These are phyloP conservation scores for Dermolepida albohirtum DNA, from an alignment of 2,888 invertebrate species.

Conservation along the genomic window DNA sequence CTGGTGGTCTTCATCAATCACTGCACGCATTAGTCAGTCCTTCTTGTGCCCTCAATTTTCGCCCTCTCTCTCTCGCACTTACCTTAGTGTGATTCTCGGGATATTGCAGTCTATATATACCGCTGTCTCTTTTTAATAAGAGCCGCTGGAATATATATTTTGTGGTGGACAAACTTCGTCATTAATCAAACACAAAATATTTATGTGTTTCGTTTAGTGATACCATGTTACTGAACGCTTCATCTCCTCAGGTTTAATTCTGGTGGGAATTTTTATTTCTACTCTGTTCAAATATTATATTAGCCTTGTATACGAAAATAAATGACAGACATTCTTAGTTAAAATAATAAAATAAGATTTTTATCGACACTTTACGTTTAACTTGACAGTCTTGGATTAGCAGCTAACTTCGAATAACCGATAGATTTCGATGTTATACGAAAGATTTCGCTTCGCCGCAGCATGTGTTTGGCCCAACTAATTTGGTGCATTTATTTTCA, in stretches of 20 bases:
- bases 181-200: slow-evolving; percentile 61
- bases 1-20: slow-evolving; percentile 65
- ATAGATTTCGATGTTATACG: too few relatives aligned
- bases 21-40: slow-evolving; percentile 61
- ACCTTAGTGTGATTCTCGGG: slow-evolving; percentile 47
- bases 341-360: too few relatives aligned
- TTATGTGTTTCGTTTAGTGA: slow-evolving; percentile 54
- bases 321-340: too few relatives aligned
- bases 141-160: slow-evolving; percentile 45
- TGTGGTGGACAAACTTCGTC: slow-evolving; percentile 55
- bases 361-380: too few relatives aligned
- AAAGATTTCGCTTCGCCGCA: too few relatives aligned
- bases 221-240: slow-evolving; percentile 55
- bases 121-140: slow-evolving; percentile 17
- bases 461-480: too few relatives aligned
- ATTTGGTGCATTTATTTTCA: too few relatives aligned
- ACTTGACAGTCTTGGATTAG: too few relatives aligned
- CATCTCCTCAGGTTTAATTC: slow-evolving; percentile 42
- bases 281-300: too few relatives aligned
- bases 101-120: background rate
- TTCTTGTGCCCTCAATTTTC: slow-evolving; percentile 46
- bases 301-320: too few relatives aligned
- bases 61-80: slow-evolving; percentile 40
- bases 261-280: slow-evolving; percentile 29
- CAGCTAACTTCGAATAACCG: too few relatives aligned